Evolutionary conservation across 2,888 invertebrate genomes (phyloP), one percentile per base, ranked within the genome.

Genomic region (Drosophila nr. medialis): DNA sequence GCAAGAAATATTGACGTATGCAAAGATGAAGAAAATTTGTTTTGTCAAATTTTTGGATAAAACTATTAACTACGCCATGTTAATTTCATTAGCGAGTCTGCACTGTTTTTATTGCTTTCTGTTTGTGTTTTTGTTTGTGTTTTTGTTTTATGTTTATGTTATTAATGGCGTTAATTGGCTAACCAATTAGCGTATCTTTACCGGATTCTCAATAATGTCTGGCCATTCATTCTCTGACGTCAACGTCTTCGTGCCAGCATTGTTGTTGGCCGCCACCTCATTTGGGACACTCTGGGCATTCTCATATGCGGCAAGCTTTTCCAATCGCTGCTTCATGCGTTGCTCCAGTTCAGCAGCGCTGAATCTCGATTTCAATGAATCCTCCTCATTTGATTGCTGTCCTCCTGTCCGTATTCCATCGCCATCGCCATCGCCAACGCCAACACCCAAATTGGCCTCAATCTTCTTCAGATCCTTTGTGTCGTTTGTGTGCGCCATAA

Each of bases 31-130:
- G 80, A 86, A 72, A 81, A 81, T 86, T 77, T 83, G 50, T 78
- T 77, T 77, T 77, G 15, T 54, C 77, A 83, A 83, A 85, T 90
- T 88, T 88, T 89, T 75, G 80, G 45, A 1, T 88, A 79, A 83
- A 90, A 81, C 83, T 88, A 85, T 88, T 88, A 90, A 90, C 86
- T 88, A 86, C 74, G 80, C 75, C 78, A 78, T 90, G 88, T 83
- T 85, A 88, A 88, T 90, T 88, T 72, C 80, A 89, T 88, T 90
- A 89, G 81, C 90, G 15, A 24, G 42, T 42, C 42, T 45, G 0
- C 45, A 80, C 18, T 56, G 77, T 81, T 76, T 76, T 50, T 66
- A 24, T 55, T 42, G 54, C n/a, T 58, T 53, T 73, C 2, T 79
- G 70, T 71, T 72, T 45, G 15, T 72, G 7, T 72, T 69, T 70